phyloP scores from a whole-genome alignment of 2,113 vertebrate species.

The Dicaeum eximium region DNA sequence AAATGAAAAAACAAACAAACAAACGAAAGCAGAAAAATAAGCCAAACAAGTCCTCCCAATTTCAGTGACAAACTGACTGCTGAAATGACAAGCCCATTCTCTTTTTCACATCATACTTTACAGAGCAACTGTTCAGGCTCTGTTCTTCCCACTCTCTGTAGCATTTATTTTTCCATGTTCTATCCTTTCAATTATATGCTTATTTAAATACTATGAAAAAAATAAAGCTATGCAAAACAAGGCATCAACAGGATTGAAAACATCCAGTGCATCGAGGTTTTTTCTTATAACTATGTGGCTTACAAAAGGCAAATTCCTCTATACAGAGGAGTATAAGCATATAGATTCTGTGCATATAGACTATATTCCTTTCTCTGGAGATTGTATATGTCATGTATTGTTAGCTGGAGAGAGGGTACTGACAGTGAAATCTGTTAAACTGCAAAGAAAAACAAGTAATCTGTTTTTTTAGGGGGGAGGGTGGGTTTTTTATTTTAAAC shows the following conservation, averaged over 20 bases:
- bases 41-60: neutral
- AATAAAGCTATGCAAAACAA: neutral
- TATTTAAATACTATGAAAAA: neutral
- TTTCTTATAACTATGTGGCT: neutral
- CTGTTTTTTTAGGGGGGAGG: neutral
- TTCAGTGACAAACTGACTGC: neutral
- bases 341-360: neutral
- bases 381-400: neutral
- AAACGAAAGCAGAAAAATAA: neutral
- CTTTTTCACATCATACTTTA: neutral
- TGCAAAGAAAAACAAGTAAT: neutral
- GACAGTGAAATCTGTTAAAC: neutral
- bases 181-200: neutral
- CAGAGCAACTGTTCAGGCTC: neutral
- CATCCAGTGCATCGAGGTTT: neutral
- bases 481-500: neutral
- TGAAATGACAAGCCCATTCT: neutral
- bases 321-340: neutral
- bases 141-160: neutral
- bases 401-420: neutral
- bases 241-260: neutral
- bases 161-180: neutral
- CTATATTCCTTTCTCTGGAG: neutral
- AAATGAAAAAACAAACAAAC: neutral
- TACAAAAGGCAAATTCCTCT: neutral